Evolutionary conservation across 2,797 vertebrate genomes (phyloP), one percentile per base, ranked within the genome.

Genomic region (Smutsia gigantea): DNA sequence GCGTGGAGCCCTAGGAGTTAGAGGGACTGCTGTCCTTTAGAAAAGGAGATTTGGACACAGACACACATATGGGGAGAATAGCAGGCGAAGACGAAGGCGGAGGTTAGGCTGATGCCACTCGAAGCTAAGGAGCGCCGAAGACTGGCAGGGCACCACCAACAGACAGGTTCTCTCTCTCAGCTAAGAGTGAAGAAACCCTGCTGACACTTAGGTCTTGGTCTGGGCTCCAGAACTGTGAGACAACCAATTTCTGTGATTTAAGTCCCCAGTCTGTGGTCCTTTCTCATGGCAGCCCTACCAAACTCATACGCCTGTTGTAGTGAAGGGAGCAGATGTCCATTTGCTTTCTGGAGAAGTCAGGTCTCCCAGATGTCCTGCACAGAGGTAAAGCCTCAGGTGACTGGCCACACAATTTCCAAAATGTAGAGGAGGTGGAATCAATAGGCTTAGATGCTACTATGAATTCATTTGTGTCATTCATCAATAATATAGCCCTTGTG

Each of bases 401-500:
- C 31, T 87, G 77, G 31, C 53, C 42, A 75, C 55, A 86, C 9
- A 92, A n/a, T 61, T 95, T 97, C 84, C 85, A 93, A 68, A 94
- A 71, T 74, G n/a, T n/a, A 87, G 61, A 75, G 37, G 78, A 13
- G 15, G 74, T 31, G 49, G 0, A 10, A 79, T 75, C 93, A 61
- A 94, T 94, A 93, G 57, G 66, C 79, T 94, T 91, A 90, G 85
- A 64, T 81, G 71, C 74, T 92, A 3, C 84, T 93, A 64, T 0
- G 9, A 71, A 94, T 82, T 93, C 61, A 74, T 71, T 90, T 94
- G 63, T 97, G 90, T 90, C 78, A 87, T 72, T 79, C 46, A 63
- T 90, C 93, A 97, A 75, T 84, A 96, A 94, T 74, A 66, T 23
- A 95, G 89, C 61, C 42, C 37, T 97, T 88, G 64, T 93, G 82